Evolutionary conservation across 2,113 vertebrate genomes (phyloP).

Genomic region (Acrocephalus kingi): DNA sequence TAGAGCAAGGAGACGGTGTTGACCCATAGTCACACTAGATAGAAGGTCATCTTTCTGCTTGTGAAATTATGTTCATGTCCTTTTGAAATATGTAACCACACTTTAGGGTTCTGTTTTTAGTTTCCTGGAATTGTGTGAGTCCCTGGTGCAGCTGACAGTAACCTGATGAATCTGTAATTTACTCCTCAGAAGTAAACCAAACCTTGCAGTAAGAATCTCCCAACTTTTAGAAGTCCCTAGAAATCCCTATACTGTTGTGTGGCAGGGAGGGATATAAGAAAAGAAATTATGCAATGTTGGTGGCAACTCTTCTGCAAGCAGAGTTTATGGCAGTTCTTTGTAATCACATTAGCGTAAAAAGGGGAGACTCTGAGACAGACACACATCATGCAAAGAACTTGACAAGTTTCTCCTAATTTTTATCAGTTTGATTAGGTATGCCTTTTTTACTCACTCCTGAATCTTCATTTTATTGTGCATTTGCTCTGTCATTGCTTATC

Average conservation of each 20-base stretch:
- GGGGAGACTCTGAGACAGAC: neutral
- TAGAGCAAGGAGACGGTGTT: neutral
- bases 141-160: neutral
- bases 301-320: neutral
- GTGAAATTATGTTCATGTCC: neutral
- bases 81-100: neutral
- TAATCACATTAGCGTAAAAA: neutral
- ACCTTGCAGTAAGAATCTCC: neutral
- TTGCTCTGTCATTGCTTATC: neutral
- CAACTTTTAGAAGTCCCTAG: neutral
- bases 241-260: neutral
- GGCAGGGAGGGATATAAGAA: neutral
- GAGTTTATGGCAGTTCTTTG: neutral
- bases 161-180: neutral
- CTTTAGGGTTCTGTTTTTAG: neutral
- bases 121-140: neutral
- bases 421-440: neutral
- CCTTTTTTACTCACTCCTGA: neutral
- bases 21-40: neutral
- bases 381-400: neutral
- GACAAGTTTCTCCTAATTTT: neutral
- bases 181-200: neutral
- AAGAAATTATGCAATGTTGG: neutral
- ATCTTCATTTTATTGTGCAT: neutral
- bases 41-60: neutral